A percentile compares a stretch with the other conserved stretches of the same genome.
These are phyloP conservation scores for Acipenser oxyrinchus DNA, from an alignment of 2,797 vertebrate species.

Conservation along the genomic window DNA sequence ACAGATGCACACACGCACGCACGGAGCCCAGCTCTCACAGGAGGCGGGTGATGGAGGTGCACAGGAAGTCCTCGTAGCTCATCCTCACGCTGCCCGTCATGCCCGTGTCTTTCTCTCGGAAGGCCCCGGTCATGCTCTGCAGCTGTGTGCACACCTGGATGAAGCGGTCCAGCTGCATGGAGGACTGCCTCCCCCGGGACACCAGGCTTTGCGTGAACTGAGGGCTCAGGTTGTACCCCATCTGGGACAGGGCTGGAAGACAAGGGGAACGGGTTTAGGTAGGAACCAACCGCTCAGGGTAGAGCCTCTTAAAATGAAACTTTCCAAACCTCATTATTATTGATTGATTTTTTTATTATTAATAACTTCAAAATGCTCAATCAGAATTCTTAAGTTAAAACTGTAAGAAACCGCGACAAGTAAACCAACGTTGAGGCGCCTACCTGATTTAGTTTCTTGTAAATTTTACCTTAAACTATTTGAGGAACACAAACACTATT, in stretches of 20 bases:
- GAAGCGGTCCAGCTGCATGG: constrained; percentile 85
- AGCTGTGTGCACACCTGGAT: constrained; percentile 92
- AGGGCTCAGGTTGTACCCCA: constrained; percentile 91
- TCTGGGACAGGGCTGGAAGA: constrained; percentile 76
- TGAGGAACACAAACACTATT: no score
- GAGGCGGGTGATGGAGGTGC: constrained; percentile 66
- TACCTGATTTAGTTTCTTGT: no score
- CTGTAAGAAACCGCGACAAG: no score
- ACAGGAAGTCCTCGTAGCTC: constrained; percentile 89
- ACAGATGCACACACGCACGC: no score
- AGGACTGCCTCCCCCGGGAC: constrained; percentile 41
- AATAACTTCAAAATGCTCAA: no score
- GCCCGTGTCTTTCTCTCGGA: constrained; percentile 77
- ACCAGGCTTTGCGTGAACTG: constrained; percentile 81
- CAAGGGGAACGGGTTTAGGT: not conserved
- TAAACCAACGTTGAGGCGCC: no score
- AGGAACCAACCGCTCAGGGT: no score
- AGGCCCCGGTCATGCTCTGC: constrained; percentile 81
- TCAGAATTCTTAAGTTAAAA: no score
- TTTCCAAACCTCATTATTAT: no score
- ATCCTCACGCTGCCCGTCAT: constrained; percentile 70
- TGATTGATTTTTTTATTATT: no score
- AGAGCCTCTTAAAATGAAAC: no score
- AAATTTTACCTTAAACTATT: no score
- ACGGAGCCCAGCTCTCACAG: constrained; percentile 54